phyloP scores from a whole-genome alignment of 2,797 vertebrate species.

The Malurus leucopterus region DNA sequence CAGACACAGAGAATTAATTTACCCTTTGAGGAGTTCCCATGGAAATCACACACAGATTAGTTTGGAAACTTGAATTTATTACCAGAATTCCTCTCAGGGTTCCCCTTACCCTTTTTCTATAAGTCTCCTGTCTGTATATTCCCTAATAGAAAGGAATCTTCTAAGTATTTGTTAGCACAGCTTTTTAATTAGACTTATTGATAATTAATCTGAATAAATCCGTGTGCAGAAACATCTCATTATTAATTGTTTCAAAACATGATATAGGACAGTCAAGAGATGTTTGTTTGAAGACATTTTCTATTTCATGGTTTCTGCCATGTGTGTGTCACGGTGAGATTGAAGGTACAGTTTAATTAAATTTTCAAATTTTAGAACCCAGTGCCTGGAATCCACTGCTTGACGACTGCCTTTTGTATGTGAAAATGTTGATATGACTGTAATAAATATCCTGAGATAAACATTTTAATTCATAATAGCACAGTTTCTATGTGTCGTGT shows the following conservation, averaged over 20 bases:
- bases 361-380: not conserved
- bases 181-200: not conserved
- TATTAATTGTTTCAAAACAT: not conserved
- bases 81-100: not conserved
- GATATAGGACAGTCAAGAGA: not conserved
- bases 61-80: not conserved
- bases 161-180: not conserved
- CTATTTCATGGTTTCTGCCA: not conserved
- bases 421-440: not conserved
- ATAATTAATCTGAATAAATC: constrained; percentile 15
- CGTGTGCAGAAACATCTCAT: not conserved
- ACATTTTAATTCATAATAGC: not conserved
- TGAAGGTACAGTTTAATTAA: not conserved
- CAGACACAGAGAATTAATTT: not conserved
- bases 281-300: not conserved
- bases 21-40: not conserved
- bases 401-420: not conserved
- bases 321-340: not conserved
- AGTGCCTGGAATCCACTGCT: not conserved
- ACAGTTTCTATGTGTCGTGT: not conserved
- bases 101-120: not conserved
- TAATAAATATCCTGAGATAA: not conserved
- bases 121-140: not conserved
- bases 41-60: not conserved
- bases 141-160: not conserved